Base-by-base conservation (phyloP, 1,140 invertebrate species). In the Bombus affinis region DNA sequence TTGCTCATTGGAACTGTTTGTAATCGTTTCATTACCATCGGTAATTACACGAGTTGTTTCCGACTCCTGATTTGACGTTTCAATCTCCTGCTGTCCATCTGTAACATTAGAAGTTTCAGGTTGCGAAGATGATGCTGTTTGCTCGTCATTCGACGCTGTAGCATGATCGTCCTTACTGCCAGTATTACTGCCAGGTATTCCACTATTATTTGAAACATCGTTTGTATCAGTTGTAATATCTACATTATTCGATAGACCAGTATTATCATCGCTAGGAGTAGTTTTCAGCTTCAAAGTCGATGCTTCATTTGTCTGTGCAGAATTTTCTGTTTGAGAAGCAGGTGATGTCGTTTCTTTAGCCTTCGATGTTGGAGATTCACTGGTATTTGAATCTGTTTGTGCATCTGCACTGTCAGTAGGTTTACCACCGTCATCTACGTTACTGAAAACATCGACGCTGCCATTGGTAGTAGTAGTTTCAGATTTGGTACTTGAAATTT, bases 271-370 rank as follows among this genome's bases (percentile, higher is more conserved):
- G 28, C 57, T 62, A 1, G 28, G 10, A 13, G 59, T 53, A 22
- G 47, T 22, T 53, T 53, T 22, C 47, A 8, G 47, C 18, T 53
- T 53, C 5, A 2, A 53, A 53, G 47, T 53, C 47, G 47, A 53
- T 22, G 47, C 18, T 53, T 53, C 59, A 13, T 12, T n/a, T 28
- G 59, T 4, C 59, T n/a, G 59, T n/a, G 0, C n/a, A 15, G n/a
- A 66, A 32, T 18, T 35, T 66, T 66, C 13, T 1, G 5, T 18
- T 32, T 66, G 6, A 6, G 13, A 8, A 32, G 15, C n/a, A 18
- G n/a, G 0, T 1, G 65, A 32, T 35, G 5, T 8, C 13, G n/a
- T 32, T 32, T 15, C n/a, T 8, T 66, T 1, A 8, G 13, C n/a
- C 13, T n/a, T 13, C n/a, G n/a, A 32, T 15, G n/a, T 15, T 5